Base-by-base conservation (phyloP, 2,797 vertebrate genomes). In the Buphagus erythrorhynchus region DNA sequence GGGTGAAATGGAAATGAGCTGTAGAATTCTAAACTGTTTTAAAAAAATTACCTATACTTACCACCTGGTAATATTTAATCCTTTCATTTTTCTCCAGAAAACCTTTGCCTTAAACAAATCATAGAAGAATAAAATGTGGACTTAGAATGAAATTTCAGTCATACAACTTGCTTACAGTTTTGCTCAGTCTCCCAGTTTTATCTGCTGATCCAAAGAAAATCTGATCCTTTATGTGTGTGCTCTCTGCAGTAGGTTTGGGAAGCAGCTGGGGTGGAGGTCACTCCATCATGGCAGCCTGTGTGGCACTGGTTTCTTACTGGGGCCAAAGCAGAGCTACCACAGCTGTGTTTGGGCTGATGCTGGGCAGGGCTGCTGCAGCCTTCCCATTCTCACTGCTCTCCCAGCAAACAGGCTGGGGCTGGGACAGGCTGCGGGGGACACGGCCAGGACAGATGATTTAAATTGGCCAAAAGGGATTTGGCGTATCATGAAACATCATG, bases 391-490 rank as follows among this genome's bases (percentile, higher is more conserved):
- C 33, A 25, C 16, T 14, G 8, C 31, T 40, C 12, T 35, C 61
- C 5, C 67, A 42, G 22, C 2, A 24, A 58, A 16, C n/a, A 42
- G 28, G 16, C 18, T 36, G 28, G 8, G 19, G 5, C 14, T 46
- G 21, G 40, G 5, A 67, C 48, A 45, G 19, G 7, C 5, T 78
- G 10, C 0, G 3, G 48, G 29, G 16, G 4, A 13, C 28, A 16
- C 0, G 0, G 1, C 14, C 4, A 5, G 18, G 14, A 43, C 16
- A 49, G 10, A 22, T 74, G 62, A 43, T 31, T 18, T 25, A 65
- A 33, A 35, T 3, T 57, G 68, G 35, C 24, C 7, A 28, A 52
- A 79, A 82, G 4, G 8, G 10, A 16, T 82, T 31, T 55, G 43
- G 26, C 0, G 0, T 49, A 38, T 28, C 15, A 4, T 49, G 38